phyloP scores from a whole-genome alignment of 2,797 vertebrate genomes.

The Limosa lapponica region DNA sequence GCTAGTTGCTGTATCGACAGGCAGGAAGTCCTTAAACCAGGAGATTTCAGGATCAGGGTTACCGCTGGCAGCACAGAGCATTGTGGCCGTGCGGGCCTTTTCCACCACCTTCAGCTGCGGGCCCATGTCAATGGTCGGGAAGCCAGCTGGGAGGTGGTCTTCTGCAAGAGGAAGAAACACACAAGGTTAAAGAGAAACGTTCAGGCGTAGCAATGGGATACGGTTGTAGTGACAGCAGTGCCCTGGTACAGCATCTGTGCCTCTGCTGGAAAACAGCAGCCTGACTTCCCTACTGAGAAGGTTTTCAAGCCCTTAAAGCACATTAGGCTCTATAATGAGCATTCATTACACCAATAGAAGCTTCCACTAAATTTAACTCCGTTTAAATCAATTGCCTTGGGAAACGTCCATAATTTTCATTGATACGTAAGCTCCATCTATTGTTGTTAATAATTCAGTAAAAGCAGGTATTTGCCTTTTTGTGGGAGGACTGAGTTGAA shows the following conservation, averaged over 20 bases:
- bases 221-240: neutral
- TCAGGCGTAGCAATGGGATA: rapidly evolving
- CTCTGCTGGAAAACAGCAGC: slow-evolving; percentile 54
- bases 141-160: slow-evolving; percentile 92
- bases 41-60: slow-evolving; percentile 96
- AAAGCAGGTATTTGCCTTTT: slow-evolving; percentile 55
- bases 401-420: slow-evolving; percentile 57
- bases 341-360: slow-evolving; percentile 61
- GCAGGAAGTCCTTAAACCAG: slow-evolving; percentile 98
- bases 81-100: slow-evolving; percentile 93
- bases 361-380: slow-evolving; percentile 64
- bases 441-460: slow-evolving; percentile 60
- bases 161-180: slow-evolving; percentile 79
- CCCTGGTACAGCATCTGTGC: slow-evolving; percentile 19
- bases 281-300: slow-evolving; percentile 48
- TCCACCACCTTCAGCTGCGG: slow-evolving; percentile 98
- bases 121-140: slow-evolving; percentile 97
- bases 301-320: slow-evolving; percentile 56
- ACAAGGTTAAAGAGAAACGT: slow-evolving; percentile 5
- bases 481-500: slow-evolving; percentile 3
- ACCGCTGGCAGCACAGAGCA: slow-evolving; percentile 95
- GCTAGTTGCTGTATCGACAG: slow-evolving; percentile 91
- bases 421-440: slow-evolving; percentile 38
- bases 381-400: slow-evolving; percentile 64
- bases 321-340: slow-evolving; percentile 62